These are phyloP conservation scores for Coelinius sp. DNA, from an alignment of 2,888 invertebrate species.

Conservation along the genomic window DNA sequence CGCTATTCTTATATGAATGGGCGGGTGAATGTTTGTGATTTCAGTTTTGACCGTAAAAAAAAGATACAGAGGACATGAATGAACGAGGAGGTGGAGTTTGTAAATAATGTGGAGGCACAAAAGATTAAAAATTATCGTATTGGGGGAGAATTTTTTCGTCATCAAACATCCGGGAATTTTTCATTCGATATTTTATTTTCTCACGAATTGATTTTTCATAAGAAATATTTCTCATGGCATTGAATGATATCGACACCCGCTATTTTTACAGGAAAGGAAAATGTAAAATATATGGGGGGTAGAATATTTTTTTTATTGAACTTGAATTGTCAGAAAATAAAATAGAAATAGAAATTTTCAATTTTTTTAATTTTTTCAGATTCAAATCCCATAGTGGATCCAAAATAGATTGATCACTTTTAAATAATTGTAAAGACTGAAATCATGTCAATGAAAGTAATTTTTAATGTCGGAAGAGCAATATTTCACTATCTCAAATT, in stretches of 20 bases:
- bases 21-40: slow-evolving; percentile 12
- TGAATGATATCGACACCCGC: not conserved
- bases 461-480: no score
- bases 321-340: no score
- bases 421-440: no score
- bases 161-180: slow-evolving; percentile 7
- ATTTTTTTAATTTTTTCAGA: no score
- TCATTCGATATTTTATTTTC: not conserved
- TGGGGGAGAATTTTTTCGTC: not conserved
- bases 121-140: slow-evolving; percentile 3
- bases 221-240: not conserved
- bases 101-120: not conserved
- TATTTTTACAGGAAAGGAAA: no score
- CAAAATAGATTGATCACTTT: no score
- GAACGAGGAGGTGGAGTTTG: not conserved
- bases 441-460: no score
- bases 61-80: no score
- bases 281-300: not conserved
- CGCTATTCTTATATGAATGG: not conserved
- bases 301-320: not conserved
- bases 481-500: no score
- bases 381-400: no score
- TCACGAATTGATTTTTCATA: slow-evolving; percentile 1
- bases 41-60: not conserved
- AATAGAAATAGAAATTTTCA: no score